Percentiles rank a stretch among this genome's conserved stretches.
Conservation (phyloP, 2,113 vertebrate genomes). For the Coptodon rendalli region DNA sequence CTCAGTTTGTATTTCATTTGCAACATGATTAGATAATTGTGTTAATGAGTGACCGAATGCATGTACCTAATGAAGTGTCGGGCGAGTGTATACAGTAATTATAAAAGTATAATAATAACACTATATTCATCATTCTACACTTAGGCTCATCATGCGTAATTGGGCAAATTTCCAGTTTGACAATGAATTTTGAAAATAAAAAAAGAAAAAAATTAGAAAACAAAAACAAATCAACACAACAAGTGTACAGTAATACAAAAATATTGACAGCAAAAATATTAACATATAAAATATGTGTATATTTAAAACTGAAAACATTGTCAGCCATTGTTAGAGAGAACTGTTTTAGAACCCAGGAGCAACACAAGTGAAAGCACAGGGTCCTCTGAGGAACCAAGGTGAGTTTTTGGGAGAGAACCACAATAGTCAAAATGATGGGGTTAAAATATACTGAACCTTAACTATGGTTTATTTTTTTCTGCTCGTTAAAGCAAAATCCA, state of each 20-base stretch:
- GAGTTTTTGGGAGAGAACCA: background rate
- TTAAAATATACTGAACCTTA: background rate
- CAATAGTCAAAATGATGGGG: background rate
- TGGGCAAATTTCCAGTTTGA: background rate
- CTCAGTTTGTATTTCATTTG: background rate
- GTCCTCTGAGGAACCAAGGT: background rate
- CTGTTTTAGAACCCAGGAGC: background rate
- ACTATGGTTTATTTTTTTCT: background rate
- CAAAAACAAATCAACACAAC: background rate
- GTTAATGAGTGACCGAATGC: fast-evolving
- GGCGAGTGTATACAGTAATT: fast-evolving
- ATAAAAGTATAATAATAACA: background rate
- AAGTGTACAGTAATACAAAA: background rate
- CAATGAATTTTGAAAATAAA: background rate
- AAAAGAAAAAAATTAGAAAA: background rate
- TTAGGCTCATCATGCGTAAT: background rate
- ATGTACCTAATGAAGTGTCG: background rate
- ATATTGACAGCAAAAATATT: background rate
- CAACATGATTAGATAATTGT: background rate
- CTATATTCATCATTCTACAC: background rate
- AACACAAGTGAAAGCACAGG: background rate
- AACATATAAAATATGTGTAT: background rate
- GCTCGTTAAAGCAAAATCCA: background rate
- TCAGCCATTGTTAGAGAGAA: background rate
- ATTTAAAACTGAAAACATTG: background rate